A percentile compares a stretch with the other conserved stretches of the same genome.
Conservation (phyloP, 2,797 vertebrate genomes). For the Eospalax fontanierii region DNA sequence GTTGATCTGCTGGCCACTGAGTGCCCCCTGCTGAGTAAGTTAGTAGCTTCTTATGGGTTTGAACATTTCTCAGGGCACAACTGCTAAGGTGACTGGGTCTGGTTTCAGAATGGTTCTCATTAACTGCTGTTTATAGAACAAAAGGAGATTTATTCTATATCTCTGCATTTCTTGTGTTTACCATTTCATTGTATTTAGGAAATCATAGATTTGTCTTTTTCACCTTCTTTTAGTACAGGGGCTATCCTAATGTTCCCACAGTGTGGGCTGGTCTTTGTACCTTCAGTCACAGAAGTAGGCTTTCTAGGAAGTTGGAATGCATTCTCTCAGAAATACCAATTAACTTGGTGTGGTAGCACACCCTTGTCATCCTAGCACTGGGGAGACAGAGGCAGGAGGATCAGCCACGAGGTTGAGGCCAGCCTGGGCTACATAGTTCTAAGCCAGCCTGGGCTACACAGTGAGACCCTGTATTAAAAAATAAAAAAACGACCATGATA, state of each 20-base stretch:
- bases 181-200: slow-evolving; percentile 14
- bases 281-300: neutral
- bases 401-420: neutral
- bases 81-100: slow-evolving; percentile 7
- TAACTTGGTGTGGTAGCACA: neutral
- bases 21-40: neutral
- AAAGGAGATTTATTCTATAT: neutral
- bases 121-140: neutral
- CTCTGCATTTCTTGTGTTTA: slow-evolving; percentile 29
- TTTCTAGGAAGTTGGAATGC: slow-evolving; percentile 9
- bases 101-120: slow-evolving; percentile 5
- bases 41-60: neutral
- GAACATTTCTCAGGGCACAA: neutral
- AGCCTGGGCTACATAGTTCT: slow-evolving; percentile 26
- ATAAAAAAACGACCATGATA: neutral
- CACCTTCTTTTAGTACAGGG: slow-evolving; percentile 12
- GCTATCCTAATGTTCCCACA: neutral
- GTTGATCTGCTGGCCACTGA: neutral
- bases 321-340: slow-evolving; percentile 1
- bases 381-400: slow-evolving; percentile 1
- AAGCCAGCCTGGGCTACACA: neutral
- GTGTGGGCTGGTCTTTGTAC: neutral
- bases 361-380: neutral
- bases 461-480: neutral
- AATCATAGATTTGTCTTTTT: slow-evolving; percentile 43